Conservation (phyloP, 35 echinoderm and acorn worm species). For the Heliocidaris erythrogramma region DNA sequence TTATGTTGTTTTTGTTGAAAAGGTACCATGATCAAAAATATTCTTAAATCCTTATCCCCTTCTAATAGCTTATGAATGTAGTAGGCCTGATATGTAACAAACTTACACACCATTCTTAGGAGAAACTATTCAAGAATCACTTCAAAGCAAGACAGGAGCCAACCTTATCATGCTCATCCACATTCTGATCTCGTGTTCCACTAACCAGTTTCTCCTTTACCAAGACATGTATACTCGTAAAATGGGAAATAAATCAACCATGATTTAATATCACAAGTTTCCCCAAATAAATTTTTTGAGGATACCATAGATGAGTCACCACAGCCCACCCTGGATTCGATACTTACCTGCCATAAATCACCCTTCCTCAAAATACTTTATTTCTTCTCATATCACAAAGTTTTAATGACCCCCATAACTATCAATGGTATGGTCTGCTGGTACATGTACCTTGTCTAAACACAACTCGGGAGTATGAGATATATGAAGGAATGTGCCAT, state of each 20-base stretch:
- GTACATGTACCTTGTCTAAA: neutral
- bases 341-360: neutral
- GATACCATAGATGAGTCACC: constrained; percentile 10
- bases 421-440: neutral
- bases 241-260: neutral
- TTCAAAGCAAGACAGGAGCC: neutral
- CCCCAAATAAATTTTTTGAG: neutral
- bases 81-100: too few species aligned
- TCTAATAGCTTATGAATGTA: too few species aligned
- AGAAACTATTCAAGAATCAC: neutral
- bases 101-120: neutral
- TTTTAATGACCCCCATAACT: neutral
- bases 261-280: neutral
- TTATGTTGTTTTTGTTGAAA: too few species aligned
- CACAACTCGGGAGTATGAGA: neutral
- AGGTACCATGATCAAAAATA: too few species aligned
- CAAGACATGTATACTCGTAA: neutral
- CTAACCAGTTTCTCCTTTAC: neutral
- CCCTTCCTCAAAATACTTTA: neutral
- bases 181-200: neutral
- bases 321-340: neutral
- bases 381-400: neutral
- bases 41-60: too few species aligned
- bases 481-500: neutral
- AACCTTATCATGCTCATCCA: neutral